Evolutionary conservation across 2,888 invertebrate genomes (phyloP), one percentile per base, ranked within the genome.

Genomic region (Rhabditophanes sp.): DNA sequence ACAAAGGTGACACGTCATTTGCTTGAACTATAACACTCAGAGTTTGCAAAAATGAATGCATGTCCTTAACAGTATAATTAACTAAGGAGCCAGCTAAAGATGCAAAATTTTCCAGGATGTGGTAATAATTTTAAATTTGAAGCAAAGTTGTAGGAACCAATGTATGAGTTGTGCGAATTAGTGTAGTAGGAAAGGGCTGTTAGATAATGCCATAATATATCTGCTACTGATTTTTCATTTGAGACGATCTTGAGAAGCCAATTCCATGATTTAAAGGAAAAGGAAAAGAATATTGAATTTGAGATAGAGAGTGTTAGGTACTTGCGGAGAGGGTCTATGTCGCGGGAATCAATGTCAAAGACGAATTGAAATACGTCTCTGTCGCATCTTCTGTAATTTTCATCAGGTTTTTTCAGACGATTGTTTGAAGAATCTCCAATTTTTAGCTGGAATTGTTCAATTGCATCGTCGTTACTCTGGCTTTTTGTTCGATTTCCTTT

Each of bases 161-260:
- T 19, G 14, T 29, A 23, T n/a, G 43, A 28, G 11, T 27, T 27
- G 4, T 30, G 37, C 26, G 30, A 33, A 12, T 51, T 42, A 3
- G 50, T 44, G 8, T 47, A 33, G 33, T 52, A 56, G 3, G 57
- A 55, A 12, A 60, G 39, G 2, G 56, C 39, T 4, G 49, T 50
- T 16, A 60, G 40, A 25, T 88, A 85, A 80, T 84, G 87, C 90
- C 90, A 90, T 66, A 93, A 75, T 7, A 90, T 74, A 68, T 93
- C 90, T 56, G 90, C 88, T 14, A 93, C 74, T 62, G 83, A 47
- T 6, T 46, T 42, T 35, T 60, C 57, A 0, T 54, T 45, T 1
- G 53, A 52, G 4, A 59, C 61, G 33, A 59, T 33, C 32, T 84
- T 75, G 27, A 93, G 69, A 15, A 96, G 69, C 93, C 93, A 96